Percentiles rank a stretch among this genome's conserved stretches.
Conservation (phyloP, 2,113 vertebrate species). For the Nesoenas mayeri region DNA sequence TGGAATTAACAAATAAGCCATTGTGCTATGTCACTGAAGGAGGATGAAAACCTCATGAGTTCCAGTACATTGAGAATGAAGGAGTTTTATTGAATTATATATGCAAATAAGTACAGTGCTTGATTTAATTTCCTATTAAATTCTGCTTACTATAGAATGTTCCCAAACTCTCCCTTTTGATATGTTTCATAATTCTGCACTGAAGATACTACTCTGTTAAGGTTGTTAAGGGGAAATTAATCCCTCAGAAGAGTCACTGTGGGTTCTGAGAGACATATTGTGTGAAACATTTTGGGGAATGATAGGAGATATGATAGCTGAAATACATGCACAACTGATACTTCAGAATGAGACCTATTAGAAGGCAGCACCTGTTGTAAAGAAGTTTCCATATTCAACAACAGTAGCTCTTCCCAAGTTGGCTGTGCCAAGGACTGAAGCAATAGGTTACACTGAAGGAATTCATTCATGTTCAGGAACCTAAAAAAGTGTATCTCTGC, state of each 20-base stretch:
- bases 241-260: not conserved
- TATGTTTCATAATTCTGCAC: not conserved
- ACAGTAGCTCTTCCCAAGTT: not conserved
- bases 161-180: not conserved
- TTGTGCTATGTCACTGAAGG: not conserved
- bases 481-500: not conserved
- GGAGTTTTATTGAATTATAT: not conserved
- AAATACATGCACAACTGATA: not conserved
- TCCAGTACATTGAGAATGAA: not conserved
- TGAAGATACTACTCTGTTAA: not conserved
- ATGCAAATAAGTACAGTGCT: not conserved
- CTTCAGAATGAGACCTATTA: not conserved
- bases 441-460: not conserved
- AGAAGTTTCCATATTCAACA: not conserved
- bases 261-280: not conserved
- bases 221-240: not conserved
- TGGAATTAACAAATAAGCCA: not conserved
- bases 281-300: not conserved
- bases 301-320: not conserved
- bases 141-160: not conserved
- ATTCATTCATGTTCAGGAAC: not conserved
- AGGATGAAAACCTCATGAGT: not conserved
- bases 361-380: not conserved
- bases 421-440: not conserved
- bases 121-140: slow-evolving; percentile 18